Percentiles rank a stretch among this genome's conserved stretches.
Conservation (phyloP, 2,888 invertebrate species). For the Parochlus steinenii region DNA sequence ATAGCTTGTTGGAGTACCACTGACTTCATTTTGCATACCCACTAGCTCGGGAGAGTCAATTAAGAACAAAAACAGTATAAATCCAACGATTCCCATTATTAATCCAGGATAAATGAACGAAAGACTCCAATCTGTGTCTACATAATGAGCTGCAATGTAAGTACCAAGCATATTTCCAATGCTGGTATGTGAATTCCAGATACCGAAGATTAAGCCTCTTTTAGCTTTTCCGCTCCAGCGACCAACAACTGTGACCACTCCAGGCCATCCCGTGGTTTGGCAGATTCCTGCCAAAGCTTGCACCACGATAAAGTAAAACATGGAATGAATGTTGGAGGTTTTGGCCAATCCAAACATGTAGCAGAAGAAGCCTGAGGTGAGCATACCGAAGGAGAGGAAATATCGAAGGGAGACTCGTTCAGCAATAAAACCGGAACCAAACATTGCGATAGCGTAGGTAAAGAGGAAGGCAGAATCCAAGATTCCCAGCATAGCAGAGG, state of each 20-base stretch:
- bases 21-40: slow-evolving; percentile 26
- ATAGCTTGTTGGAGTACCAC: background rate
- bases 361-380: slow-evolving; percentile 68
- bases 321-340: slow-evolving; percentile 60
- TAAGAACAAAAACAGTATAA: slow-evolving; percentile 65
- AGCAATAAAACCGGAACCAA: slow-evolving; percentile 74
- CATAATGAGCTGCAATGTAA: slow-evolving; percentile 73
- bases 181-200: slow-evolving; percentile 96
- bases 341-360: slow-evolving; percentile 80
- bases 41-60: slow-evolving; percentile 69
- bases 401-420: slow-evolving; percentile 82
- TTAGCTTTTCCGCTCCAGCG: slow-evolving; percentile 94
- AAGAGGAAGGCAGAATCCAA: slow-evolving; percentile 86
- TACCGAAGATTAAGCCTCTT: slow-evolving; percentile 79
- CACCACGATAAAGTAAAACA: slow-evolving; percentile 65
- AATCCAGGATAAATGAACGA: slow-evolving; percentile 85
- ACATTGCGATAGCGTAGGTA: slow-evolving; percentile 87
- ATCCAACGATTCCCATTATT: slow-evolving; percentile 54
- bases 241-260: slow-evolving; percentile 81
- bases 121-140: slow-evolving; percentile 74
- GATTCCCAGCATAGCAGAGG: slow-evolving; percentile 63
- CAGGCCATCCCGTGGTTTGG: slow-evolving; percentile 94
- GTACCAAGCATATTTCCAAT: slow-evolving; percentile 87
- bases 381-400: slow-evolving; percentile 83
- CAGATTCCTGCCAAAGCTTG: slow-evolving; percentile 78